A percentile compares a stretch with the other conserved stretches of the same genome.
Conservation (phyloP, 1,140 invertebrate genomes). For the Asobara japonica region DNA sequence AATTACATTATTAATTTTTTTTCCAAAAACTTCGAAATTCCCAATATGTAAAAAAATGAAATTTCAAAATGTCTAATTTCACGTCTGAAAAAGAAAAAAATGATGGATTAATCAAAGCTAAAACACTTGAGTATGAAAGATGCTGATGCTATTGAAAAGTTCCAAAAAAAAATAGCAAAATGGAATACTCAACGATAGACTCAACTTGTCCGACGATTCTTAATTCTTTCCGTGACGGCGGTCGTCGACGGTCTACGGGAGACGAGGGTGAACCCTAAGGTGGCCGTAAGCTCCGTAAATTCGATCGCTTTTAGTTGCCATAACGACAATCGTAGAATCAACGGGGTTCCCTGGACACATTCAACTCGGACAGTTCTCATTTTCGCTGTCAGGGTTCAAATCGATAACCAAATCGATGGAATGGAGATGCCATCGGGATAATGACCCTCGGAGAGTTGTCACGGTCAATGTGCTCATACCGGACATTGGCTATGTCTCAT, state of each 20-base stretch:
- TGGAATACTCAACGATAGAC: too few relatives aligned
- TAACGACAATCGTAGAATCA: not conserved
- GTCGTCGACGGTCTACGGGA: not conserved
- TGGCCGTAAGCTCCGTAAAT: slow-evolving; percentile 1
- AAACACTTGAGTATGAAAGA: not conserved
- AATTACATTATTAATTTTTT: too few relatives aligned
- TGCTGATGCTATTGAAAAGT: not conserved
- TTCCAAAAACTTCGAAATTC: too few relatives aligned
- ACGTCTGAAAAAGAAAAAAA: too few relatives aligned
- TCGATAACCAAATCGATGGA: not conserved
- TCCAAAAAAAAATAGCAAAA: not conserved
- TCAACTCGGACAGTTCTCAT: not conserved
- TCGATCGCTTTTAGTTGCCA: slow-evolving; percentile 6
- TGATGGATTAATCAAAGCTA: too few relatives aligned
- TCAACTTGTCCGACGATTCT: too few relatives aligned
- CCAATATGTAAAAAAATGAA: too few relatives aligned
- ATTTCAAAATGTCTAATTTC: too few relatives aligned
- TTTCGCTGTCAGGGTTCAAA: not conserved
- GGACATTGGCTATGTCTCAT: not conserved
- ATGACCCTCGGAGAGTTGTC: not conserved
- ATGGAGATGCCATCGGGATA: not conserved
- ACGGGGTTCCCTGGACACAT: not conserved
- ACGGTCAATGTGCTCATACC: not conserved
- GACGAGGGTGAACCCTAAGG: slow-evolving; percentile 4
- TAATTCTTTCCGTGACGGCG: not conserved